phyloP scores from a whole-genome alignment of 2,888 invertebrate species.

The Rhabditophanes sp. region DNA sequence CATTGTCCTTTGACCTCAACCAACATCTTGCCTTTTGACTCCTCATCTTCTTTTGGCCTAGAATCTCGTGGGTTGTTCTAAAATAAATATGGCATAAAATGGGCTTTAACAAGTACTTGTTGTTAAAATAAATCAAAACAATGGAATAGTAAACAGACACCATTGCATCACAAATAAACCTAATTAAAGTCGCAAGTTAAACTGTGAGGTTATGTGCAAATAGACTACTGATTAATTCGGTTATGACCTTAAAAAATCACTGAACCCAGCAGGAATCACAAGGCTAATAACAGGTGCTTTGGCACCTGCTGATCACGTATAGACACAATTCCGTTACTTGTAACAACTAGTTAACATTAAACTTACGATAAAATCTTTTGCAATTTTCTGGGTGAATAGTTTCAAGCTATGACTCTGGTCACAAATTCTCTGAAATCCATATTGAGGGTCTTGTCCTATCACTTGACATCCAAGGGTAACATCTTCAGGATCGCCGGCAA shows the following conservation, averaged over 20 bases:
- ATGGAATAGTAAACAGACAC: too few species aligned
- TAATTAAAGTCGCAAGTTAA: too few species aligned
- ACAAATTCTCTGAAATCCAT: constrained; percentile 25
- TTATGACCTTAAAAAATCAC: too few species aligned
- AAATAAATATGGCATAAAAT: constrained; percentile 4
- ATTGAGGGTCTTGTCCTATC: constrained; percentile 23
- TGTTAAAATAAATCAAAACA: too few species aligned
- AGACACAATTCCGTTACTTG: too few species aligned
- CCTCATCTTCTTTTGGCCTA: constrained; percentile 5
- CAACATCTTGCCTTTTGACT: constrained; percentile 9
- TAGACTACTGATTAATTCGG: too few species aligned
- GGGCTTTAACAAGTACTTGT: neutral
- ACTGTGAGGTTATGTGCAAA: too few species aligned
- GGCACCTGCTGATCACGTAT: too few species aligned
- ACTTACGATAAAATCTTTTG: constrained; percentile 9
- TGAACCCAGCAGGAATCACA: too few species aligned
- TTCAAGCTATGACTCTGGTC: constrained; percentile 17
- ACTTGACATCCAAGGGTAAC: constrained; percentile 19
- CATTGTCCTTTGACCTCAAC: constrained; percentile 30
- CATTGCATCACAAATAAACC: too few species aligned
- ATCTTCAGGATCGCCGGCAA: constrained; percentile 20
- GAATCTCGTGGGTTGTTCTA: neutral
- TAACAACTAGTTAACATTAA: too few species aligned
- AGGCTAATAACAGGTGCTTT: too few species aligned
- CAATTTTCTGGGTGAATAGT: constrained; percentile 11